Evolutionary conservation across 2,888 invertebrate species (phyloP).

Genomic region (Argynnis bischoffii): DNA sequence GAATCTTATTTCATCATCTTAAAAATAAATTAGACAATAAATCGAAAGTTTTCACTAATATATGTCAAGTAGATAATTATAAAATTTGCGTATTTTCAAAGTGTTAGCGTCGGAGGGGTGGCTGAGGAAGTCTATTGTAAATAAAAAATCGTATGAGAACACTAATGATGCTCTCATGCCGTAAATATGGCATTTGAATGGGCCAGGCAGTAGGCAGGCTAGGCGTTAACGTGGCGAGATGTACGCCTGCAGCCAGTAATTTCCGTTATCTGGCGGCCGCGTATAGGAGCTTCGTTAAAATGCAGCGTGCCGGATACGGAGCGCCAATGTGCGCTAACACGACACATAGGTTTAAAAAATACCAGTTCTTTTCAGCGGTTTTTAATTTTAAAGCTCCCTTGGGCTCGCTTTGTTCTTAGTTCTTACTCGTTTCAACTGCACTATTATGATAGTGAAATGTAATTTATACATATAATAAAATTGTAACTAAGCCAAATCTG

Average conservation of each 20-base stretch:
- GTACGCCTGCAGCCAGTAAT: conserved; percentile 47
- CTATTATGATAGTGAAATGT: conserved; percentile 24
- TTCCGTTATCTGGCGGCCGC: conserved; percentile 50
- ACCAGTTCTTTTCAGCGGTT: conserved; percentile 46
- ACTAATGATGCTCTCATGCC: conserved; percentile 42
- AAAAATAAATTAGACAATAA: too few species aligned
- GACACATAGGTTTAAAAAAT: conserved; percentile 45
- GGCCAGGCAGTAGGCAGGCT: conserved; percentile 30
- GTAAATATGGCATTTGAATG: conserved; percentile 50
- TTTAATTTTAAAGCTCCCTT: conserved; percentile 47
- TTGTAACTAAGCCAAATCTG: too few species aligned
- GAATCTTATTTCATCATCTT: too few species aligned
- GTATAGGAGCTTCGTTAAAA: conserved; percentile 46
- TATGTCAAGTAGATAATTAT: not conserved
- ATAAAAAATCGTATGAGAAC: conserved; percentile 37
- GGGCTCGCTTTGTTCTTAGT: conserved; percentile 41
- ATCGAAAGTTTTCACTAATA: not conserved
- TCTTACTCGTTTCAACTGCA: conserved; percentile 35
- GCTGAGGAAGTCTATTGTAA: conserved; percentile 29
- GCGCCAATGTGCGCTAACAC: conserved; percentile 46
- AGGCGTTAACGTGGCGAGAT: conserved; percentile 42
- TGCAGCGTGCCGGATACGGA: conserved; percentile 45
- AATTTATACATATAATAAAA: too few species aligned
- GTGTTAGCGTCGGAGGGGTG: not conserved
- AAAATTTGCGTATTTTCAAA: conserved; percentile 13